phyloP scores from a whole-genome alignment of 2,797 vertebrate genomes.

The Notolepis coatsorum region DNA sequence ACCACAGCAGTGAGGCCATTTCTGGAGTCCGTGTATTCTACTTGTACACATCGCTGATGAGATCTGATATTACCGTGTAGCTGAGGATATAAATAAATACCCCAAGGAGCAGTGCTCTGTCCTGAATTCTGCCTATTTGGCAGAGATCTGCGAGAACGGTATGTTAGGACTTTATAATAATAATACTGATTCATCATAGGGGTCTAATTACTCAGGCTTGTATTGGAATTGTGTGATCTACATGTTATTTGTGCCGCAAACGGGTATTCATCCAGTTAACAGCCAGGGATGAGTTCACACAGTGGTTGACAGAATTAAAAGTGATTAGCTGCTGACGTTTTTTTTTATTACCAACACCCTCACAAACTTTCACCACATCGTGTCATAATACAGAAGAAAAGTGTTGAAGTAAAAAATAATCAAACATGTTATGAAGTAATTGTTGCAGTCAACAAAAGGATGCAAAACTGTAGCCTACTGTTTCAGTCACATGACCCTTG shows the following conservation, averaged over 20 bases:
- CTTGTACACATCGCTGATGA: no score
- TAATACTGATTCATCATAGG: slow-evolving; percentile 52
- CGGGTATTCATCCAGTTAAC: slow-evolving; percentile 65
- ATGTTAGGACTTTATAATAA: slow-evolving; percentile 51
- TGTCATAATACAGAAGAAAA: no score
- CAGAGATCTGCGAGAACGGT: slow-evolving; percentile 21
- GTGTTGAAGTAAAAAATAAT: no score
- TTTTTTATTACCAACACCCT: no score
- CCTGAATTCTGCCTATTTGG: slow-evolving; percentile 16
- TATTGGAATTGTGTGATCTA: slow-evolving; percentile 73
- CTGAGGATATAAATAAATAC: no score
- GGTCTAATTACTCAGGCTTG: slow-evolving; percentile 60
- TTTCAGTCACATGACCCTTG: no score
- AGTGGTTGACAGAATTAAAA: slow-evolving; percentile 57
- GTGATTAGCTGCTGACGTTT: slow-evolving; percentile 41
- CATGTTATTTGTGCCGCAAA: slow-evolving; percentile 46
- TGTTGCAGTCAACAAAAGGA: no score
- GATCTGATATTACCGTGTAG: no score
- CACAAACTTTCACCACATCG: no score
- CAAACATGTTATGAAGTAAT: no score
- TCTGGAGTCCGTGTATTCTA: no score
- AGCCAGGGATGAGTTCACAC: slow-evolving; percentile 46
- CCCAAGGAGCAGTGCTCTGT: not conserved
- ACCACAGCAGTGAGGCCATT: not conserved
- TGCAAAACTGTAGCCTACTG: no score